phyloP scores from a whole-genome alignment of 1,140 invertebrate species.

The Venustaconcha ellipsiformis region DNA sequence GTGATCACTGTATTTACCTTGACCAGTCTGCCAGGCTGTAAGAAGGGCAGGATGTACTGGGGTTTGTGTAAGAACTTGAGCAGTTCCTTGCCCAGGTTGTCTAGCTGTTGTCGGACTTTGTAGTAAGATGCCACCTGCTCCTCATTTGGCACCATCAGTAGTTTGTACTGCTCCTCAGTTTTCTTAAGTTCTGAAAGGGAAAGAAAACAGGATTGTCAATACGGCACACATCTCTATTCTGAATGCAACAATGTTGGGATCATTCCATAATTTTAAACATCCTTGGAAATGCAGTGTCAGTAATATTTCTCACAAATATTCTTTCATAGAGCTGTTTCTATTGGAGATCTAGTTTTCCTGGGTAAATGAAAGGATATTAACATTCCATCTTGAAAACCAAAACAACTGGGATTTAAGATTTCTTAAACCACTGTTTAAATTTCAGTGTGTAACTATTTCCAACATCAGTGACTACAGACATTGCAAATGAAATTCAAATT shows the following conservation, averaged over 20 bases:
- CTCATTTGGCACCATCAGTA: constrained; percentile 74
- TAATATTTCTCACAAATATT: not conserved
- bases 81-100: constrained; percentile 81
- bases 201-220: constrained; percentile 5
- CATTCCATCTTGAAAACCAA: too few species aligned
- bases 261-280: not conserved
- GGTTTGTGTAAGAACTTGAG: constrained; percentile 85
- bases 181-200: constrained; percentile 78
- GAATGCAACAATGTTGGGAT: not conserved
- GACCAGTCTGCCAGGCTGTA: constrained; percentile 92
- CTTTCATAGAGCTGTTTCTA: too few species aligned
- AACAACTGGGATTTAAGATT: too few species aligned
- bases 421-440: too few species aligned
- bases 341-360: too few species aligned
- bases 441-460: too few species aligned
- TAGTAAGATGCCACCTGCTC: constrained; percentile 86
- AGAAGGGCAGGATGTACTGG: constrained; percentile 90
- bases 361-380: too few species aligned
- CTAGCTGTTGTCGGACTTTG: constrained; percentile 85
- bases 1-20: constrained; percentile 75
- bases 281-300: not conserved
- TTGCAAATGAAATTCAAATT: too few species aligned
- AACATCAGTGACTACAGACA: too few species aligned
- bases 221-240: not conserved
- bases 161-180: constrained; percentile 73